Percentiles rank a stretch among this genome's conserved stretches.
These are phyloP conservation scores for Stictonetta naevosa DNA, from an alignment of 2,113 vertebrate species.

Conservation along the genomic window DNA sequence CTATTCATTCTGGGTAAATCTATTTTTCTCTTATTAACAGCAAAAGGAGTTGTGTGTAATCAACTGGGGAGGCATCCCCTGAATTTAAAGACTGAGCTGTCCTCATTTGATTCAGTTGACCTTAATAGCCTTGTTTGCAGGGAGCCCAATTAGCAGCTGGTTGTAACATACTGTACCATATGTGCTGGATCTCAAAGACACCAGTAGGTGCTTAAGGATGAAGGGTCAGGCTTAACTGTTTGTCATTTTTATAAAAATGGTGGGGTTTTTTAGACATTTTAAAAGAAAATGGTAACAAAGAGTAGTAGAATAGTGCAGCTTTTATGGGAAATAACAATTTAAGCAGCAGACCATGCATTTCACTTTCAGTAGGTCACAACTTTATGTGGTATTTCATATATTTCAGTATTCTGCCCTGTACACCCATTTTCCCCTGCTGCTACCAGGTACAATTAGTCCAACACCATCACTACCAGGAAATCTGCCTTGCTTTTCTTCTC, in stretches of 20 bases:
- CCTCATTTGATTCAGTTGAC: constrained; percentile 19
- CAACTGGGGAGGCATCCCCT: not conserved
- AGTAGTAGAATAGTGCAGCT: not conserved
- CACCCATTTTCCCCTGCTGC: accelerated
- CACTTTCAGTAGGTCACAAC: not conserved
- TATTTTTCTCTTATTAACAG: not conserved
- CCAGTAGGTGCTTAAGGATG: not conserved
- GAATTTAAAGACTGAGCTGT: not conserved
- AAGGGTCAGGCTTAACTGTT: not conserved
- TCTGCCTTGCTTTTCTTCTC: not conserved
- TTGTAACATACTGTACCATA: not conserved
- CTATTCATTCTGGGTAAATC: not conserved
- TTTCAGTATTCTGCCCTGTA: not conserved
- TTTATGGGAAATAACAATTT: not conserved
- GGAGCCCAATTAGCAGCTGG: constrained; percentile 31
- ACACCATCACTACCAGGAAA: not conserved
- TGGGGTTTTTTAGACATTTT: not conserved
- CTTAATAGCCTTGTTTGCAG: not conserved
- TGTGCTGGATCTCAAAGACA: not conserved
- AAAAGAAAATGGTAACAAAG: not conserved
- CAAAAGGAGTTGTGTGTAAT: not conserved
- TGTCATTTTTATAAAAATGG: not conserved
- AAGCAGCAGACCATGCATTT: not conserved
- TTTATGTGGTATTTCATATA: not conserved
- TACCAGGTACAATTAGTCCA: not conserved